Base-by-base conservation (phyloP, 2,888 invertebrate species). In the Callosobruchus maculatus region DNA sequence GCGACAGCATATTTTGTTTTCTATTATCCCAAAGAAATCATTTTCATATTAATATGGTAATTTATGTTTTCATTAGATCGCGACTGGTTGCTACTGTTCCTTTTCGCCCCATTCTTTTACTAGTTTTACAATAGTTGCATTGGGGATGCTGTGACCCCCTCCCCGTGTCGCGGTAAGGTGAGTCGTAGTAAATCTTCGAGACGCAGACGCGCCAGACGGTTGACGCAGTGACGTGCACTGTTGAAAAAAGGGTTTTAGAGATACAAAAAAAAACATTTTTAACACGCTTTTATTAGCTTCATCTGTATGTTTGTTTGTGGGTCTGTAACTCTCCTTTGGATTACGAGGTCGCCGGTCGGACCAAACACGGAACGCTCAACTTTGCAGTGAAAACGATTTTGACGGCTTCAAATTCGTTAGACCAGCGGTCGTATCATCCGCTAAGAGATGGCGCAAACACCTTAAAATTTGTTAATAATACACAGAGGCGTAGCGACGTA, bases 1-100 rank as follows among this genome's bases (percentile, higher is more conserved):
- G 13, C 49, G 49, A 49, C 49, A 49, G 49, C 13, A 18, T 76
- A 78, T 78, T 78, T 77, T 76, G 77, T 77, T 78, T 77, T 76
- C 78, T 78, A 76, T 78, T 74, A 71, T 74, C 49, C 72, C 72
- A 70, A 31, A 73, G 75, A 80, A 81, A 81, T 80, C 79, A 81
- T 80, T 81, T 81, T 80, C 81, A 79, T 80, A 81, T 81, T 81
- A 81, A 81, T 81, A 81, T 81, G 81, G 49, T 77, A 80, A 81
- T 81, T 75, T 71, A 72, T 76, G 78, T 78, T 78, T 75, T 77
- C 75, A 74, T 78, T 73, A 67, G 66, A 66, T 21, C 22, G 22
- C 9, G 70, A 70, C 22, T 22, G n/a, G 70, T 20, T 70, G 22
- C 20, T 21, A 70, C 30, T 70, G 70, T 70, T 49, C 13, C 18